Evolutionary conservation across 2,113 vertebrate genomes (phyloP), one percentile per base, ranked within the genome.

Genomic region (Ammodytes marinus): DNA sequence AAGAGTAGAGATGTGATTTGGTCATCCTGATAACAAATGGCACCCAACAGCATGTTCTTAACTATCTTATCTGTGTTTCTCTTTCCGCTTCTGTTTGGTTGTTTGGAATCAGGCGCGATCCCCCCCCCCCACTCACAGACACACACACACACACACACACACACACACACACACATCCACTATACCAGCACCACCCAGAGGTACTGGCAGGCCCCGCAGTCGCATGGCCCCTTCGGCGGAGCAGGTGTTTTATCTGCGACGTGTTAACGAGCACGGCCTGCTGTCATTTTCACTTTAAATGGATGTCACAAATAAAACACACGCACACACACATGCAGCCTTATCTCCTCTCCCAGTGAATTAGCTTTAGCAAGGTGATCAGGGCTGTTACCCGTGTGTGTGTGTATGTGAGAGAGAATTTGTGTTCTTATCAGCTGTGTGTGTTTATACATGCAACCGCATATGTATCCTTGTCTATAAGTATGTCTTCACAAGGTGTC

Each of bases 231-330:
- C 86, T 79, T 91, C 84, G 19, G 90, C 86, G 83, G 92, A 94
- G 93, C 93, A 94, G 93, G 93, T 94, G 93, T 92, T 94, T 94
- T 90, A 27, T 88, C 84, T 61, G 90, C 84, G 43, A 92, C 46
- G 92, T 94, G 93, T 91, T 94, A 94, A 94, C 91, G 89, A 94
- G 92, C 85, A 49, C 75, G 88, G 93, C 92, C 92, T 92, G 91
- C 93, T 93, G 92, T 93, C 93, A 94, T 90, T 92, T 90, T 87
- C 80, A 82, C 86, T 92, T 93, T 92, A 90, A 88, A 89, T 92
- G 91, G 89, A 92, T 93, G 90, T 92, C 88, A 83, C 89, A 92
- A 91, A 93, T 91, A 78, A 84, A 92, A 86, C 79, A 60, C 86
- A 78, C 85, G 80, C 83, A 81, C 71, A 74, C n/a, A 50, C 60